Percentiles rank a stretch among this genome's conserved stretches.
Evolutionary conservation across 92 coral and sea anemone species (phyloP).

Genomic region (Parazoanthus atlanticus): DNA sequence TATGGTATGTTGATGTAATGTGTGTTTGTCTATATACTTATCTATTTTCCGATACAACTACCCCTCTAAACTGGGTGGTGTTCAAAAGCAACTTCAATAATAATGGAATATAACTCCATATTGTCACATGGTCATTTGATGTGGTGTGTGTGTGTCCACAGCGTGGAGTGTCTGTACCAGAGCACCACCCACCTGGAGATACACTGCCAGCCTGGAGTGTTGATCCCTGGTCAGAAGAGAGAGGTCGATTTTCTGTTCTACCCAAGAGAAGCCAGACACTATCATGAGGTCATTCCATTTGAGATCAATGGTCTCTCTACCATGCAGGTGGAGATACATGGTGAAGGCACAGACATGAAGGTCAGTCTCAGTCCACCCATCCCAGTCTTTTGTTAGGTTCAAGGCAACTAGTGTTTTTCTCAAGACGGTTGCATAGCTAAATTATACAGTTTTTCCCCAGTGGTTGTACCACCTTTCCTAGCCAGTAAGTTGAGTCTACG

Average conservation of each 20-base stretch:
- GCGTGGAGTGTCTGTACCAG: slow-evolving; percentile 90
- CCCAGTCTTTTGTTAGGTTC: not conserved
- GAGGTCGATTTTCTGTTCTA: slow-evolving; percentile 84
- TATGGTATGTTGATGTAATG: no score
- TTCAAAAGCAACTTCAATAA: no score
- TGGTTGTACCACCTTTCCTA: no score
- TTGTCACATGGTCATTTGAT: no score
- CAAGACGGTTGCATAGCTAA: no score
- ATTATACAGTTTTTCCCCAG: no score
- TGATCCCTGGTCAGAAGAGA: slow-evolving; percentile 74
- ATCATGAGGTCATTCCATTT: slow-evolving; percentile 88
- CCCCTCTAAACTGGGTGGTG: no score
- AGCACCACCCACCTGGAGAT: slow-evolving; percentile 83
- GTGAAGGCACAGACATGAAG: slow-evolving; percentile 98
- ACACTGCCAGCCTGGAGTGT: slow-evolving; percentile 81
- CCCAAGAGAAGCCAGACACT: slow-evolving; percentile 88
- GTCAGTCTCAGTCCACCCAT: slow-evolving; percentile 59
- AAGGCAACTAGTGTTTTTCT: not conserved
- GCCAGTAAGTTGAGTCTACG: no score
- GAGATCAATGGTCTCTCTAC: slow-evolving; percentile 98
- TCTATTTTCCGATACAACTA: no score
- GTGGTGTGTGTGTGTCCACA: slow-evolving; percentile 21
- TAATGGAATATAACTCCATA: no score
- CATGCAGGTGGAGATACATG: slow-evolving; percentile 87
- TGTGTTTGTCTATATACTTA: no score